phyloP scores from a whole-genome alignment of 2,797 vertebrate species.

The Spinus pinus region DNA sequence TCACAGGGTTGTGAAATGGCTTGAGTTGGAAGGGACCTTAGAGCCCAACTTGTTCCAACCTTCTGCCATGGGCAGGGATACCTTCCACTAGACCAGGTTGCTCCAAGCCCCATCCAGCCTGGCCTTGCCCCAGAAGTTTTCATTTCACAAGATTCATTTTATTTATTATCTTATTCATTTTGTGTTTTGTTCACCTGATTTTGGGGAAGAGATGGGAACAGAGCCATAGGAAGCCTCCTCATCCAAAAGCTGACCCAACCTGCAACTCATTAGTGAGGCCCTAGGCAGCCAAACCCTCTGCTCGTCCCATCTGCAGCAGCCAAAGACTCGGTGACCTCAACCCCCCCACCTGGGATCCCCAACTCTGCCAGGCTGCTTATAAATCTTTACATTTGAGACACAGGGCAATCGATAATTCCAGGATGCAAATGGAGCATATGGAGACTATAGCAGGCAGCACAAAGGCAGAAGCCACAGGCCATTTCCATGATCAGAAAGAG shows the following conservation, averaged over 20 bases:
- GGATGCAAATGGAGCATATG: slow-evolving; percentile 30
- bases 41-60: neutral
- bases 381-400: neutral
- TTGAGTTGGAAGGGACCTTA: neutral
- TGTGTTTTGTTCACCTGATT: neutral
- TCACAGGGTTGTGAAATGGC: neutral
- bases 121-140: neutral
- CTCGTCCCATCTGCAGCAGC: slow-evolving; percentile 44
- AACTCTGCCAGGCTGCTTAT: neutral
- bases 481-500: neutral
- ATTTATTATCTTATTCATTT: neutral
- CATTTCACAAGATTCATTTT: neutral
- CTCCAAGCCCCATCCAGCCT: neutral
- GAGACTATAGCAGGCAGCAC: neutral
- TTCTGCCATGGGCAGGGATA: neutral
- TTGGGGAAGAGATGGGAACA: slow-evolving; percentile 54
- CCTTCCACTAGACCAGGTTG: neutral
- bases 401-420: neutral
- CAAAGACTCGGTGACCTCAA: neutral
- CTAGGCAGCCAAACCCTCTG: slow-evolving; percentile 1
- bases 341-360: slow-evolving; percentile 41
- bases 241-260: neutral
- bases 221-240: neutral
- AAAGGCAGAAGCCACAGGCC: neutral
- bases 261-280: slow-evolving; percentile 13